Base-by-base conservation (phyloP, 1,140 invertebrate genomes). In the Macrotrachela quadricornifera region DNA sequence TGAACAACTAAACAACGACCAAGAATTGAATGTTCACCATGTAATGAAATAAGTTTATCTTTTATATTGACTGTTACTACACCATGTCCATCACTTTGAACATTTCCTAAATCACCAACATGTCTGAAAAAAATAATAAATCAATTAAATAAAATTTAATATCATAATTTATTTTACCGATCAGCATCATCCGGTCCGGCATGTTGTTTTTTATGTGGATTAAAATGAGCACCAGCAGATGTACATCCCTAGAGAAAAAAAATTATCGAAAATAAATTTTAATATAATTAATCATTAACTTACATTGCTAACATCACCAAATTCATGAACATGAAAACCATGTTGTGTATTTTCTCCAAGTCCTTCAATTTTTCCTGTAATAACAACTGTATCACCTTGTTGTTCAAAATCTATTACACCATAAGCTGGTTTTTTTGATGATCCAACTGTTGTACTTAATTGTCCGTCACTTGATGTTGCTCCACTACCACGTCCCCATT, bases 301-400 rank as follows among this genome's bases (percentile, higher is more conserved):
- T n/a, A n/a, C 81, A 67, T 92, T 88, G 41, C 86, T 90, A 58
- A 85, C 83, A 65, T 96, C 90, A 1, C 91, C 92, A 67, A 86
- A 92, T 72, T 94, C 81, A 64, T 97, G 92, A 50, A 97, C 78
- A 66, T 97, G 92, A 72, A 97, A 96, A 37, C 91, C 88, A 66
- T 88, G 85, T n/a, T n/a, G n/a, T n/a, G n/a, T n/a, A n/a, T n/a
- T n/a, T n/a, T n/a, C n/a, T n/a, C n/a, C n/a, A n/a, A n/a, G n/a
- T n/a, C n/a, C n/a, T n/a, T n/a, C n/a, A n/a, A n/a, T n/a, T n/a
- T n/a, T n/a, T n/a, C n/a, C n/a, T n/a, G n/a, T n/a, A n/a, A n/a
- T n/a, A n/a, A n/a, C n/a, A n/a, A n/a, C n/a, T n/a, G n/a, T n/a
- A n/a, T n/a, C n/a, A n/a, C n/a, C n/a, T n/a, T n/a, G n/a, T n/a